phyloP scores from a whole-genome alignment of 2,888 invertebrate species.

The Nomada goodeniana region DNA sequence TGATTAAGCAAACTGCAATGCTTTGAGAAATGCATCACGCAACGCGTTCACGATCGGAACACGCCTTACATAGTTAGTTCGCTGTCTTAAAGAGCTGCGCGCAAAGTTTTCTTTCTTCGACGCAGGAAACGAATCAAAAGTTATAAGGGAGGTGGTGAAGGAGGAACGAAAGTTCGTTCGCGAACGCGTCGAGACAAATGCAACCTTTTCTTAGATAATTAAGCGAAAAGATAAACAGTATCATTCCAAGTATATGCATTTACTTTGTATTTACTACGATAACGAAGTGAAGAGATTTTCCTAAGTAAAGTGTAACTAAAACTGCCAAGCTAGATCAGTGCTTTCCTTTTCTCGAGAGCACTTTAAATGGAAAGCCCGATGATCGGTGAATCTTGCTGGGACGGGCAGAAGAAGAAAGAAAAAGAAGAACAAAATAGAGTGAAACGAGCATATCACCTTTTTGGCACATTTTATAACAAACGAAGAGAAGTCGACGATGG shows the following conservation, averaged over 20 bases:
- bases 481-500: constrained; percentile 56
- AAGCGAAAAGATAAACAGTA: constrained; percentile 67
- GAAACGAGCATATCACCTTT: constrained; percentile 69
- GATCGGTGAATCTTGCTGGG: constrained; percentile 44
- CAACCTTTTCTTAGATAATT: constrained; percentile 48
- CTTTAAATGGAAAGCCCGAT: constrained; percentile 44
- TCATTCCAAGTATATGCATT: constrained; percentile 81
- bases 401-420: constrained; percentile 4
- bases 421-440: neutral
- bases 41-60: constrained; percentile 47
- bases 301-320: constrained; percentile 67
- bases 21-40: constrained; percentile 19
- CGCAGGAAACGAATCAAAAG: constrained; percentile 21
- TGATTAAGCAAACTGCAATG: constrained; percentile 32
- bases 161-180: constrained; percentile 28
- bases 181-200: constrained; percentile 37
- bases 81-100: constrained; percentile 1
- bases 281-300: constrained; percentile 67
- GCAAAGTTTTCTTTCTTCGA: neutral
- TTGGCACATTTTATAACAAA: constrained; percentile 67
- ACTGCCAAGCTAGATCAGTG: constrained; percentile 73
- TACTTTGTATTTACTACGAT: constrained; percentile 71
- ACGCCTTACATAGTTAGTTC: constrained; percentile 6
- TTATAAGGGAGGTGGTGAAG: constrained; percentile 4
- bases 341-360: constrained; percentile 42